Percentiles rank a stretch among this genome's conserved stretches.
Conservation (phyloP, 1,140 invertebrate species). For the Drosophila nannoptera region DNA sequence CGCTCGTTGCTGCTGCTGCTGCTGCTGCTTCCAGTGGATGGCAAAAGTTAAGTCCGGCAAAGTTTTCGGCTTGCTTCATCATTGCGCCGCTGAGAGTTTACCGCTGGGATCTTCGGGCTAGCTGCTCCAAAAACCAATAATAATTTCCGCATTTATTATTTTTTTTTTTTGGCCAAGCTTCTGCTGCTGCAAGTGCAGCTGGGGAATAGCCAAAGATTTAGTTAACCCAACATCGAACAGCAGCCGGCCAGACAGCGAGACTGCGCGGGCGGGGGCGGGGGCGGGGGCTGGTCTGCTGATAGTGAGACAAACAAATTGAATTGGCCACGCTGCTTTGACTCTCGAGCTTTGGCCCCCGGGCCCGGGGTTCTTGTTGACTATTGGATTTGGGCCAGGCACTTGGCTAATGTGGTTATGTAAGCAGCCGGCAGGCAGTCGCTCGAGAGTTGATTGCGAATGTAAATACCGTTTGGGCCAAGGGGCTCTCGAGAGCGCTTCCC, state of each 20-base stretch:
- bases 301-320: conserved; percentile 74
- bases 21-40: conserved; percentile 20
- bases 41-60: conserved; percentile 59
- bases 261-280: conserved; percentile 10
- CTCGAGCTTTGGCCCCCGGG: neutral
- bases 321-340: conserved; percentile 57
- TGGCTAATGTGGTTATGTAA: conserved; percentile 70
- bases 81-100: conserved; percentile 66
- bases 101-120: conserved; percentile 60
- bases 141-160: conserved; percentile 57
- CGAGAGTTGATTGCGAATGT: conserved; percentile 60
- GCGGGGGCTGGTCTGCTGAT: conserved; percentile 14
- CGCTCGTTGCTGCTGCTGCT: neutral
- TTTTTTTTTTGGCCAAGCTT: conserved; percentile 8
- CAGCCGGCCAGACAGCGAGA: neutral
- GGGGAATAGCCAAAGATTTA: conserved; percentile 63
- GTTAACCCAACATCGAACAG: conserved; percentile 9
- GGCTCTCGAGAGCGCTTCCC: neutral
- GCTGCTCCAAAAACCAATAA: conserved; percentile 70
- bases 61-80: conserved; percentile 63
- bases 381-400: conserved; percentile 50
- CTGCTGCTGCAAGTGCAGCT: conserved; percentile 55
- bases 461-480: conserved; percentile 50
- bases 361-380: conserved; percentile 22
- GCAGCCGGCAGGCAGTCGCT: conserved; percentile 40